These are phyloP conservation scores for Drosophila biarmipes DNA, from an alignment of 1,140 invertebrate species.

Conservation along the genomic window DNA sequence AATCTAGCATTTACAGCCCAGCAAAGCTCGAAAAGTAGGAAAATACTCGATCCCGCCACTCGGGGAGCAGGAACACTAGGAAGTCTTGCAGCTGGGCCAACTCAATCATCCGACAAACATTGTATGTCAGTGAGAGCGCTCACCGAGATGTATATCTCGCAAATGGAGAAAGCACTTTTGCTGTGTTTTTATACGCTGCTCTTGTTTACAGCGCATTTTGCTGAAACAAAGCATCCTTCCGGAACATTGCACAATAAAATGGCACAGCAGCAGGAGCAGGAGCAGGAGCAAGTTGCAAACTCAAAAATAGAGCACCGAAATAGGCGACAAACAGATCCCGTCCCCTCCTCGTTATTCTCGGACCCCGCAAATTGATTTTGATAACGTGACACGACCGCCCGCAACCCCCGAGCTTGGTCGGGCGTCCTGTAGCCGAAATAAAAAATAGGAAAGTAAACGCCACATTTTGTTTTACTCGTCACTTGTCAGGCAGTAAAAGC, in stretches of 20 bases:
- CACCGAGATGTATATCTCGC: slow-evolving; percentile 44
- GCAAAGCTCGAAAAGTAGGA: slow-evolving; percentile 37
- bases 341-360: not conserved
- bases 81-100: slow-evolving; percentile 40
- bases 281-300: slow-evolving; percentile 46
- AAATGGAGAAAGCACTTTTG: slow-evolving; percentile 50
- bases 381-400: slow-evolving; percentile 42
- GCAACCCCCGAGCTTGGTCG: not conserved
- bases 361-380: slow-evolving; percentile 72
- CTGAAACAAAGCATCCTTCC: slow-evolving; percentile 79
- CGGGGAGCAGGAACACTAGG: not conserved
- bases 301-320: slow-evolving; percentile 79
- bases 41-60: slow-evolving; percentile 15
- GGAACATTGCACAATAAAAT: slow-evolving; percentile 81
- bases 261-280: slow-evolving; percentile 37
- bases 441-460: slow-evolving; percentile 56
- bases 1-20: slow-evolving; percentile 32
- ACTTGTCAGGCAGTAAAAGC: slow-evolving; percentile 79
- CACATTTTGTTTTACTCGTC: slow-evolving; percentile 70
- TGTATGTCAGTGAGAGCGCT: slow-evolving; percentile 44
- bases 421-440: slow-evolving; percentile 27
- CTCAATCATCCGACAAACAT: slow-evolving; percentile 72
- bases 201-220: slow-evolving; percentile 76
- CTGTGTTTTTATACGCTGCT: slow-evolving; percentile 48
- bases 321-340: slow-evolving; percentile 58